A percentile compares a stretch with the other conserved stretches of the same genome.
Evolutionary conservation across 2,797 vertebrate genomes (phyloP).

Genomic region (Discoglossus pictus): DNA sequence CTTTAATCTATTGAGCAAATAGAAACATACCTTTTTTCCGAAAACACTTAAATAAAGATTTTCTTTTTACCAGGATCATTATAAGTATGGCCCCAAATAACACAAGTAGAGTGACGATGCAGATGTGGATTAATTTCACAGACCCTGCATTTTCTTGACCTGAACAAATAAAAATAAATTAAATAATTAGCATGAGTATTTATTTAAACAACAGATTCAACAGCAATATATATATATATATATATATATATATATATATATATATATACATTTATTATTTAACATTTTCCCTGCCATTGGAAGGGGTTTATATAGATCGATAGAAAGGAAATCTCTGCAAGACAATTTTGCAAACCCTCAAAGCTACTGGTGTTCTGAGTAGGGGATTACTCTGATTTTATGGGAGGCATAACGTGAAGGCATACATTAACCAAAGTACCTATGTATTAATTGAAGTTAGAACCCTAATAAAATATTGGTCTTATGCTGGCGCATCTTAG

Average conservation of each 20-base stretch:
- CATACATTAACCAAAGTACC: no score
- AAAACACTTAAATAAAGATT: slow-evolving; percentile 2
- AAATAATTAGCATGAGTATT: not conserved
- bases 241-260: not conserved
- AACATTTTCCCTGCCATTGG: not conserved
- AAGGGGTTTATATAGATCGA: no score
- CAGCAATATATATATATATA: not conserved
- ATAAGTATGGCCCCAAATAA: no score
- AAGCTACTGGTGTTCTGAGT: no score
- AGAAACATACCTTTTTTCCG: slow-evolving; percentile 22
- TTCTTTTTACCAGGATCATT: not conserved
- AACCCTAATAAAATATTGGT: no score
- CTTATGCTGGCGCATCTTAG: no score
- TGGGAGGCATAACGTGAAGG: no score
- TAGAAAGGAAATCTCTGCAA: no score
- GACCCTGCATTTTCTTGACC: not conserved
- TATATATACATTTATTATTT: not conserved
- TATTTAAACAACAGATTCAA: not conserved
- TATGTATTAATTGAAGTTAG: no score
- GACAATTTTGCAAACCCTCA: no score
- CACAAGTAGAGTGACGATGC: not conserved
- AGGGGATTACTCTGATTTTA: no score
- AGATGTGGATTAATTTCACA: not conserved
- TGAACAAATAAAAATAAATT: not conserved
- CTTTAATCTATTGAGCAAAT: not conserved